These are phyloP conservation scores for Drosophila mercatorum DNA, from an alignment of 2,888 invertebrate species.

Conservation along the genomic window DNA sequence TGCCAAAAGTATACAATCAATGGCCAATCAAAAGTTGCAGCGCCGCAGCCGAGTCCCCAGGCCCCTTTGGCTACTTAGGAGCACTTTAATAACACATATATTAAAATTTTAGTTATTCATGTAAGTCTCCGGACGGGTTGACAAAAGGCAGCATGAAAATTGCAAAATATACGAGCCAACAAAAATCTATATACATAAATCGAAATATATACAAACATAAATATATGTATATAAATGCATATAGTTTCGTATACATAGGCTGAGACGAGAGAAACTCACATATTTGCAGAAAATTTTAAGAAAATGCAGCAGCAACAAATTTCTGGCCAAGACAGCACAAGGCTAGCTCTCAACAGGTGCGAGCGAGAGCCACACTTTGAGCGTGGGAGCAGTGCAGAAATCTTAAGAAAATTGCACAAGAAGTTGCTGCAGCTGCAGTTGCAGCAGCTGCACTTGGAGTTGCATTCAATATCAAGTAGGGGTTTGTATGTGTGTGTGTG, in stretches of 20 bases:
- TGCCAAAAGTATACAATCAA: slow-evolving; percentile 70
- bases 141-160: slow-evolving; percentile 61
- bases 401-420: slow-evolving; percentile 77
- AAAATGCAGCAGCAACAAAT: slow-evolving; percentile 79
- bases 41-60: slow-evolving; percentile 14
- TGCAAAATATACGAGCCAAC: slow-evolving; percentile 54
- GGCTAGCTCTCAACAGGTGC: slow-evolving; percentile 34
- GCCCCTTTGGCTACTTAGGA: slow-evolving; percentile 59
- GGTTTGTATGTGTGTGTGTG: background rate
- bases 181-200: slow-evolving; percentile 17
- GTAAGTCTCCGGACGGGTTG: slow-evolving; percentile 68
- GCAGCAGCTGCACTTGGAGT: slow-evolving; percentile 15
- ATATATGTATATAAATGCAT: slow-evolving; percentile 3
- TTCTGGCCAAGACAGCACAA: slow-evolving; percentile 66
- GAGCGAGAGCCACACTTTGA: slow-evolving; percentile 38
- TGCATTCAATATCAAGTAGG: slow-evolving; percentile 1
- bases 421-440: slow-evolving; percentile 60
- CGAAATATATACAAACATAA: slow-evolving; percentile 6
- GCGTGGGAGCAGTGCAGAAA: slow-evolving; percentile 46
- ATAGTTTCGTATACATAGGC: slow-evolving; percentile 31
- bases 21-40: slow-evolving; percentile 75
- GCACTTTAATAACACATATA: slow-evolving; percentile 75
- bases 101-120: slow-evolving; percentile 81
- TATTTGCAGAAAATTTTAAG: slow-evolving; percentile 81
- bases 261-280: slow-evolving; percentile 57